Evolutionary conservation across 2,888 invertebrate species (phyloP).

Genomic region (Campopleginae sp.): DNA sequence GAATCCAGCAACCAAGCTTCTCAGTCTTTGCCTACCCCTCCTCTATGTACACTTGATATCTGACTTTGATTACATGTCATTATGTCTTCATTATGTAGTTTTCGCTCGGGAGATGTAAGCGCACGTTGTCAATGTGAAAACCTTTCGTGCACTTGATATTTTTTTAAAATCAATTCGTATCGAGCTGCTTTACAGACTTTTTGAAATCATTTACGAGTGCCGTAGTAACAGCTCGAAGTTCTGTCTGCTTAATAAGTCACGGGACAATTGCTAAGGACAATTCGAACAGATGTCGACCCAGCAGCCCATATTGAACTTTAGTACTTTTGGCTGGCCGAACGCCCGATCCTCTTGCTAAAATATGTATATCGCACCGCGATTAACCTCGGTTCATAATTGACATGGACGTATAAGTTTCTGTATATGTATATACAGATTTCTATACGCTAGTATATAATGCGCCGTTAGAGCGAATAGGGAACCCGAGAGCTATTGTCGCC

Average conservation of each 20-base stretch:
- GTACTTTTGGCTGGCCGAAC: conserved; percentile 60
- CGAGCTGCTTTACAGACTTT: not conserved
- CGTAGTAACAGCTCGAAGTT: not conserved
- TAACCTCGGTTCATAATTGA: conserved; percentile 68
- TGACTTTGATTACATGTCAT: conserved; percentile 52
- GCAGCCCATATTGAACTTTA: conserved; percentile 48
- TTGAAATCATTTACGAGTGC: not conserved
- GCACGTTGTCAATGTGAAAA: not conserved
- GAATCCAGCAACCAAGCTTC: conserved; percentile 44
- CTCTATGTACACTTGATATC: conserved; percentile 35
- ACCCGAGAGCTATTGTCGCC: conserved; percentile 65
- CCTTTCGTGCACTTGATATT: not conserved
- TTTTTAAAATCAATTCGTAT: not conserved
- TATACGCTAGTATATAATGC: conserved; percentile 15
- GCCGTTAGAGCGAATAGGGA: conserved; percentile 54
- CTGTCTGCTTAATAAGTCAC: conserved; percentile 22
- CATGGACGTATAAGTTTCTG: conserved; percentile 41
- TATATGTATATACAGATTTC: conserved; percentile 12
- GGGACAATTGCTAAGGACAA: conserved; percentile 41
- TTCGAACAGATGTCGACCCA: conserved; percentile 48
- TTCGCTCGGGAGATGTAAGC: conserved; percentile 1
- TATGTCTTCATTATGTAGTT: conserved; percentile 21
- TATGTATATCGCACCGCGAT: conserved; percentile 63
- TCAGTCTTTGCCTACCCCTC: not conserved
- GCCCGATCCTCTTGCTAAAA: conserved; percentile 64